Base-by-base conservation (phyloP, 2,888 invertebrate genomes). In the Rhagophthalmus giganteus region DNA sequence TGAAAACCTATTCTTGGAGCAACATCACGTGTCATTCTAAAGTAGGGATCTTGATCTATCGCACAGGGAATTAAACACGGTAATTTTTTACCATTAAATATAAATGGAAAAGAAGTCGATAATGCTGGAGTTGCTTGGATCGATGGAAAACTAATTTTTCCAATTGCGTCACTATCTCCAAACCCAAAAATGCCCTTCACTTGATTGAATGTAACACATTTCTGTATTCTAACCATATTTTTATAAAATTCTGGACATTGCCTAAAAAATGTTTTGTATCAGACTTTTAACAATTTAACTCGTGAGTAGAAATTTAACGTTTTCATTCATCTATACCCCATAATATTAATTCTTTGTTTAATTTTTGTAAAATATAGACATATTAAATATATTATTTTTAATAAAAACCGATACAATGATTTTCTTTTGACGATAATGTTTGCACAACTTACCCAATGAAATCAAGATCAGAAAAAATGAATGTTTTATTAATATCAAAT, bases 31-130 rank as follows among this genome's bases (percentile, higher is more conserved):
- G 95, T 90, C 97, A 99, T 96, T 20, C 99, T 84, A 77, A 99
- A 99, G 76, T 98, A 99, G 0, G 99, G 99, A 78, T 99, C 99
- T 81, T 99, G 99, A 79, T 99, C 99, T 60, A 99, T 99, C 5
- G 96, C 99, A 76, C 99, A 99, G 0, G 99, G 99, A 57, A 99
- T 95, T 2, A 95, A 79, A 67, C 89, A 89, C 2, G 84, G 86
- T 33, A 94, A 83, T 65, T 87, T 86, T 67, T 85, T 84, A 38
- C 83, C 79, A 1, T 84, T 86, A 73, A 98, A 98, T 67, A 97
- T 92, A 54, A 88, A 85, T 0, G 97, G 97, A 74, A 95, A 94
- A 6, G 90, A 87, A 1, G 88, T 87, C 0, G 91, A 90, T 61
- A 98, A 82, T 1, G 93, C 89, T 0, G 99, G 98, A 0, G 96